phyloP scores from a whole-genome alignment of 2,797 vertebrate genomes.

The Spinibarbus caldwelli region DNA sequence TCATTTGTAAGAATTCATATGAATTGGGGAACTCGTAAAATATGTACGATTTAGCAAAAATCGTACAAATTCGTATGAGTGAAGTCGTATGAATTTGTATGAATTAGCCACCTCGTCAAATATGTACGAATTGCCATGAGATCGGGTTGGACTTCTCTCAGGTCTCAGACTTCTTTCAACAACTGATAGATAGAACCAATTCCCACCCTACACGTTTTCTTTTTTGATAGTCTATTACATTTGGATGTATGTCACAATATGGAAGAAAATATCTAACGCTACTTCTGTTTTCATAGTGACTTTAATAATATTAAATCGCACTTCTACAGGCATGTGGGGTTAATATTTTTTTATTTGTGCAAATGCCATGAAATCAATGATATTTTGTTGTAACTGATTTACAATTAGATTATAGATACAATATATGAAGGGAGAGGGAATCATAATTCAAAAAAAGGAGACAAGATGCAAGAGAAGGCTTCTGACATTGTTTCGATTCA shows the following conservation, averaged over 20 bases:
- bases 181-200: background rate
- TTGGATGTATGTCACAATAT: background rate
- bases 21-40: too few species aligned
- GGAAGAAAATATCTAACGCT: too few species aligned
- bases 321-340: conserved; percentile 60
- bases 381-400: conserved; percentile 85
- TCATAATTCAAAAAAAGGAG: conserved; percentile 40
- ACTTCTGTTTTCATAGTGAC: background rate
- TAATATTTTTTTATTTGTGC: conserved; percentile 78
- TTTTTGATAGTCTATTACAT: background rate
- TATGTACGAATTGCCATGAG: too few species aligned
- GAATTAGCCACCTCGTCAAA: too few species aligned
- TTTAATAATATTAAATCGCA: conserved; percentile 37
- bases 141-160: background rate
- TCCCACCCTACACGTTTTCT: background rate
- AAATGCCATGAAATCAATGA: conserved; percentile 78
- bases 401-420: conserved; percentile 91
- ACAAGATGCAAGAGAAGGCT: conserved; percentile 58
- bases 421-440: conserved; percentile 72
- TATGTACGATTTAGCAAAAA: too few species aligned
- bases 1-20: too few species aligned
- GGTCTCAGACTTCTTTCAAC: background rate
- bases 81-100: too few species aligned
- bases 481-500: conserved; percentile 29
- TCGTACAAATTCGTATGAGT: too few species aligned